Conservation (phyloP, 2,888 invertebrate species). For the Epirrhoe tristata region DNA sequence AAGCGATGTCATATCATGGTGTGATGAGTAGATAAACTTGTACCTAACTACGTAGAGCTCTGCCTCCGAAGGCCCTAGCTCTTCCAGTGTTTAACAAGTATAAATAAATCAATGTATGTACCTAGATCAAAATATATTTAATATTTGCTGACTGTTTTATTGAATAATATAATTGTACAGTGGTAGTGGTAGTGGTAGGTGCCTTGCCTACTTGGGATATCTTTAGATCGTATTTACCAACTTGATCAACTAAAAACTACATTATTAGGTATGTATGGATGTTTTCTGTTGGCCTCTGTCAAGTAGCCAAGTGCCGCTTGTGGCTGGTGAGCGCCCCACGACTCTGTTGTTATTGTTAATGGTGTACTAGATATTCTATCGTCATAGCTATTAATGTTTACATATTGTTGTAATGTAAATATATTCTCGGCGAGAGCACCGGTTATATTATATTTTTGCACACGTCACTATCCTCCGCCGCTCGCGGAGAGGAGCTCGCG, state of each 20-base stretch:
- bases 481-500: conserved; percentile 8
- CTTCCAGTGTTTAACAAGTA: neutral
- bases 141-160: neutral
- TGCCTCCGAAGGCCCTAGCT: neutral
- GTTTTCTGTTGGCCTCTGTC: too few species aligned
- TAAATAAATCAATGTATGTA: neutral
- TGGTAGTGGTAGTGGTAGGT: too few species aligned
- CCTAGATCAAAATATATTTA: neutral
- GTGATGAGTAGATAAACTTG: conserved; percentile 56
- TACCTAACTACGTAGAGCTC: conserved; percentile 1
- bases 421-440: conserved; percentile 56
- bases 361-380: conserved; percentile 28
- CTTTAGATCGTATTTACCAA: too few species aligned
- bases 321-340: neutral
- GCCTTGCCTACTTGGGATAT: too few species aligned
- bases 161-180: too few species aligned
- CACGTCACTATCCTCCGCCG: conserved; percentile 49
- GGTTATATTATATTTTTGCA: conserved; percentile 82
- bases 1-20: conserved; percentile 78
- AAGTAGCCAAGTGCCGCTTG: neutral
- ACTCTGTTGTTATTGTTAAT: neutral
- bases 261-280: too few species aligned
- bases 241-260: too few species aligned
- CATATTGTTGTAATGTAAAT: conserved; percentile 56
- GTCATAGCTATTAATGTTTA: conserved; percentile 61